A percentile compares a stretch with the other conserved stretches of the same genome.
Evolutionary conservation across 2,113 vertebrate species (phyloP).

Genomic region (Halichoeres trimaculatus): DNA sequence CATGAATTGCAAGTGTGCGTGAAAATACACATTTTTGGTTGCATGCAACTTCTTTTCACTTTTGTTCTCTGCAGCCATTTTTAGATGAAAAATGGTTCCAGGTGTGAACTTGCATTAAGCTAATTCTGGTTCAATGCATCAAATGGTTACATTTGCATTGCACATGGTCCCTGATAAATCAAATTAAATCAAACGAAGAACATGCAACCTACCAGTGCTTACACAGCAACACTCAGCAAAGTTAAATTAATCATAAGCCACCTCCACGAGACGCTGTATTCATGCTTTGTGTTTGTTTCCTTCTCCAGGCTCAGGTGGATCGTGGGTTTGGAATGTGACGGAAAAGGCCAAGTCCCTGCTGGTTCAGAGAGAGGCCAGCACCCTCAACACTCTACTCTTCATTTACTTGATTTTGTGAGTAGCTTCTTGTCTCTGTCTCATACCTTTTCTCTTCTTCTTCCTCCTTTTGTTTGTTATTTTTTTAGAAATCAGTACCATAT

Average conservation of each 20-base stretch:
- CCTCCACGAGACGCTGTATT: neutral
- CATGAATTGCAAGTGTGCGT: too few species aligned
- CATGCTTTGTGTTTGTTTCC: neutral
- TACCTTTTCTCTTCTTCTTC: too few species aligned
- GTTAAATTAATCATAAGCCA: neutral
- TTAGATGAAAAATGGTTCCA: too few species aligned
- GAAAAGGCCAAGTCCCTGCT: constrained; percentile 61
- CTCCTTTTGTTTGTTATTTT: neutral
- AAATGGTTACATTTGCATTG: too few species aligned
- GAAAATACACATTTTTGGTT: too few species aligned
- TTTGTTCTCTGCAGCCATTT: too few species aligned
- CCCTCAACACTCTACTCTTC: constrained; percentile 82
- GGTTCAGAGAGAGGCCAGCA: constrained; percentile 74
- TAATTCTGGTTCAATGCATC: too few species aligned
- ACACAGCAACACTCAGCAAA: neutral
- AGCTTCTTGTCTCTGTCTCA: neutral
- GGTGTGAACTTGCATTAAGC: too few species aligned
- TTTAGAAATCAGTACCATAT: neutral
- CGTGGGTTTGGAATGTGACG: constrained; percentile 73
- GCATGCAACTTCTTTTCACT: too few species aligned
- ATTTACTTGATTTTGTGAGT: constrained; percentile 90
- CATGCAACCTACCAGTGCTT: neutral
- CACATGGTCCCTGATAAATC: too few species aligned
- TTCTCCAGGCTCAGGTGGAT: constrained; percentile 56
- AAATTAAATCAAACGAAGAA: too few species aligned